Base-by-base conservation (phyloP, 2,797 vertebrate species). In the Tapera naevia region DNA sequence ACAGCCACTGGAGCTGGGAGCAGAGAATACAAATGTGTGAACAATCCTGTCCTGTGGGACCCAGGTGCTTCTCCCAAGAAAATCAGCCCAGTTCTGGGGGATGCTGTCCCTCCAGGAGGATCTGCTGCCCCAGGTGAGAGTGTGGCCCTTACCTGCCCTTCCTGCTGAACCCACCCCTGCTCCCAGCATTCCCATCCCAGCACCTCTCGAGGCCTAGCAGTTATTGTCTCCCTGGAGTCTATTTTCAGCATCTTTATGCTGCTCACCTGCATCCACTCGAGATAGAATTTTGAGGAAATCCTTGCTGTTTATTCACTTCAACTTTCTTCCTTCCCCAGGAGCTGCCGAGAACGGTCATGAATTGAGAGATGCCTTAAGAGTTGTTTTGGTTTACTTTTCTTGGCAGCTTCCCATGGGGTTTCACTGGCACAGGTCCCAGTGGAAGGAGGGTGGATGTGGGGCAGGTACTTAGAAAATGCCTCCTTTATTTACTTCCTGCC, bases 271-370 rank as follows among this genome's bases (percentile, higher is more conserved):
- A 69, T 45, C 65, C 53, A 50, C 56, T 84, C 28, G 9, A 81
- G 66, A 70, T 22, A 32, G 80, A 92, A 88, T 88, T 62, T 57
- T 48, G 51, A 83, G 80, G 69, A 90, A 92, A 69, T 70, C 65
- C 60, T 62, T 21, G 23, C 30, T 82, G 33, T 69, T 92, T 58
- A 83, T 69, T 80, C 23, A 58, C 37, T 73, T 92, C 25, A 53
- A n/a, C 39, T 43, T 57, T 62, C 35, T 83, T 92, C 87, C 84
- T 88, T 73, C n/a, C 69, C 50, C 15, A 35, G 11, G 9, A 2
- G 3, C 70, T 76, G 43, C 73, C 46, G 35, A 2, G 15, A 80
- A 61, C 0, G 4, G 37, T 43, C 17, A 8, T 12, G 35, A 76
- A 73, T 2, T 21, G 56, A 61, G 60, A 57, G 43, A 58, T n/a